A percentile compares a stretch with the other conserved stretches of the same genome.
Conservation (phyloP, 2,113 vertebrate species). For the Halichoeres trimaculatus region DNA sequence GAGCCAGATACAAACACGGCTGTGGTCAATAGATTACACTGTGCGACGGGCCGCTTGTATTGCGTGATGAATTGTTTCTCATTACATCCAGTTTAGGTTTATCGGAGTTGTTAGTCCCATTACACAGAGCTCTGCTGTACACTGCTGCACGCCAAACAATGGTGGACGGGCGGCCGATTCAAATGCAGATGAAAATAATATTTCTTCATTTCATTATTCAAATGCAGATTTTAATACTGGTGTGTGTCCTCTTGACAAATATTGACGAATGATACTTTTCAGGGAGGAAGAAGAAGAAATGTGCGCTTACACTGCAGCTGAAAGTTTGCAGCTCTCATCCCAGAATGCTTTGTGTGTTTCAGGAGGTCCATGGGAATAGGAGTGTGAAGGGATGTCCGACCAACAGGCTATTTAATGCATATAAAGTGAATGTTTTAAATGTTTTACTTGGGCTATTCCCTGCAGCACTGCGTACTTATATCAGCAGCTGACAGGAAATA, state of each 20-base stretch:
- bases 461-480: constrained; percentile 15
- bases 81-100: constrained; percentile 62
- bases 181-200: constrained; percentile 26
- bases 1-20: constrained; percentile 32
- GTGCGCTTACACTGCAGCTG: neutral
- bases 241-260: constrained; percentile 23
- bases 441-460: constrained; percentile 20
- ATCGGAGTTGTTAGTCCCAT: constrained; percentile 50
- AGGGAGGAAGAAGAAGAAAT: neutral
- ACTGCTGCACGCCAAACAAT: constrained; percentile 26
- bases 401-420: constrained; percentile 20
- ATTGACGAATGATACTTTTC: constrained; percentile 36
- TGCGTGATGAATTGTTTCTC: constrained; percentile 68
- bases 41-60: constrained; percentile 41
- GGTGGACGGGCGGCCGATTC: constrained; percentile 5
- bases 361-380: neutral
- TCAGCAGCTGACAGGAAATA: constrained; percentile 15
- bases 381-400: neutral
- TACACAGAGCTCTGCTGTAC: constrained; percentile 43
- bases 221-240: constrained; percentile 37
- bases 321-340: neutral
- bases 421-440: neutral
- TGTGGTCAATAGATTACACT: constrained; percentile 51
- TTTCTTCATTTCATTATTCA: constrained; percentile 59
- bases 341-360: neutral